Conservation (phyloP, 1,140 invertebrate species). For the Caenorhabditis elegans region WBcel235 BX284605.5:14344501-14345000, state of each 20-base stretch:
- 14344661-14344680: background rate
- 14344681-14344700: background rate
- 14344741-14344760: background rate
- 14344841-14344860: slow-evolving; percentile 6
- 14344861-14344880: slow-evolving; percentile 8
- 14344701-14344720: background rate
- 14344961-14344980: too few species aligned
- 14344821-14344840: slow-evolving; percentile 9
- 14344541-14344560: slow-evolving; percentile 11
- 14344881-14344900: background rate
- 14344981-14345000: too few species aligned
- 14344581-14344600: slow-evolving; percentile 6
- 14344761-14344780: background rate
- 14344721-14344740: background rate
- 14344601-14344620: slow-evolving; percentile 3
- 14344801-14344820: slow-evolving; percentile 12
- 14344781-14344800: background rate
- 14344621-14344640: slow-evolving; percentile 2
- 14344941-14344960: background rate
- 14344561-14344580: background rate
- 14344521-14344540: background rate
- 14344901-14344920: background rate
- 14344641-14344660: background rate
- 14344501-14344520: slow-evolving; percentile 19
- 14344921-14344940: slow-evolving; percentile 18